phyloP scores from a whole-genome alignment of 2,113 vertebrate species.

The Nothobranchius kuhntae region DNA sequence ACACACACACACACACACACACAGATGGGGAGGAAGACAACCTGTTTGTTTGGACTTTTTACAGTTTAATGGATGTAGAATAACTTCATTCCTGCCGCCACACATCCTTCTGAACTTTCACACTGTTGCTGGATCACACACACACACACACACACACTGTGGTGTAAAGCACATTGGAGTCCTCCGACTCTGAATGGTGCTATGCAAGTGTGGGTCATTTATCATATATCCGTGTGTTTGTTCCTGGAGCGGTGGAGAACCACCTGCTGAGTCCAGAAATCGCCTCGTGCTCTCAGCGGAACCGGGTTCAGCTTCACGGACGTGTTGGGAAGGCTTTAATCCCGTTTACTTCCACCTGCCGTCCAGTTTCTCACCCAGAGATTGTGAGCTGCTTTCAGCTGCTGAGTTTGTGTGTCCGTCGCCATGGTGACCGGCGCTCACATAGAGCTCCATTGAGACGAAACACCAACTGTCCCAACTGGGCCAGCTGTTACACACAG shows the following conservation, averaged over 20 bases:
- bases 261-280: background rate
- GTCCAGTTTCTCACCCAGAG: conserved; percentile 6
- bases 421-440: conserved; percentile 17
- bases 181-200: no score
- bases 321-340: background rate
- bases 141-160: background rate
- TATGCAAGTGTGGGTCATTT: no score
- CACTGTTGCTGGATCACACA: no score
- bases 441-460: conserved; percentile 39
- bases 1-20: background rate
- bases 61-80: background rate
- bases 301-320: background rate
- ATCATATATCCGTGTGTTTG: background rate
- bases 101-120: no score
- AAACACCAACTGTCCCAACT: conserved; percentile 29
- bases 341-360: background rate
- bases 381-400: conserved; percentile 49
- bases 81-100: background rate
- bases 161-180: no score
- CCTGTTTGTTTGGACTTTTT: conserved; percentile 1
- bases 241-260: no score
- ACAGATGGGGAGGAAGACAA: conserved; percentile 6
- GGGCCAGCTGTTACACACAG: conserved; percentile 22
- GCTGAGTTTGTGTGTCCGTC: conserved; percentile 47
- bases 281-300: background rate